Evolutionary conservation across 2,113 vertebrate genomes (phyloP).

Genomic region (Malurus melanocephalus): DNA sequence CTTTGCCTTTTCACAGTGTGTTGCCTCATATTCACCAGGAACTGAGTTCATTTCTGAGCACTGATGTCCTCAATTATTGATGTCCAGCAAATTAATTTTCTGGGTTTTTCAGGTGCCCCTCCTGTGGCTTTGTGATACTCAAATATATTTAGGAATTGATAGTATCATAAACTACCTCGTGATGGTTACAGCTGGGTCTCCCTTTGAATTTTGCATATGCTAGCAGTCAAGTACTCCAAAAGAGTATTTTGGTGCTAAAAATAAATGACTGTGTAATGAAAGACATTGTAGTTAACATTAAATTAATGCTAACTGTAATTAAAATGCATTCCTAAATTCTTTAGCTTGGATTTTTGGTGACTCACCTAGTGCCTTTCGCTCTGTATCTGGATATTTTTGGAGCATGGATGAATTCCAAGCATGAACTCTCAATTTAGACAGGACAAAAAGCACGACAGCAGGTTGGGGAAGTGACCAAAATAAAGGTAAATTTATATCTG

Average conservation of each 20-base stretch:
- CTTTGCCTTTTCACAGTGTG: background rate
- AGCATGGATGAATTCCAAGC: constrained; percentile 10
- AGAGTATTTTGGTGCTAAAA: background rate
- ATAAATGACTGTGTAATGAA: background rate
- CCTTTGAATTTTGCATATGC: background rate
- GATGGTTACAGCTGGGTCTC: background rate
- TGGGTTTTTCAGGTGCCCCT: background rate
- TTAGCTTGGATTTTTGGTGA: constrained; percentile 22
- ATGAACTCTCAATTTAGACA: background rate
- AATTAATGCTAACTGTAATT: background rate
- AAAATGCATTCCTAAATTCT: constrained; percentile 18
- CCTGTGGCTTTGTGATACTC: background rate
- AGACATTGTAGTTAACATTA: background rate
- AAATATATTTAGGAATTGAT: background rate
- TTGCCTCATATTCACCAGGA: background rate
- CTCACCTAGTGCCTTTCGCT: background rate
- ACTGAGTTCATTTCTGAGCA: background rate
- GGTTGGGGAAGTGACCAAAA: background rate
- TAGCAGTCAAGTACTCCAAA: background rate
- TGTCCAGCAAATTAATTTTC: background rate
- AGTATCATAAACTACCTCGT: background rate
- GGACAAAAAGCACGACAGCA: background rate
- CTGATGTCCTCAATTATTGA: background rate
- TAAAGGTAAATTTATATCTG: background rate
- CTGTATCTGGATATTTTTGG: constrained; percentile 13